Conservation (phyloP, 2,797 vertebrate genomes). For the Neomorphus geoffroyi region DNA sequence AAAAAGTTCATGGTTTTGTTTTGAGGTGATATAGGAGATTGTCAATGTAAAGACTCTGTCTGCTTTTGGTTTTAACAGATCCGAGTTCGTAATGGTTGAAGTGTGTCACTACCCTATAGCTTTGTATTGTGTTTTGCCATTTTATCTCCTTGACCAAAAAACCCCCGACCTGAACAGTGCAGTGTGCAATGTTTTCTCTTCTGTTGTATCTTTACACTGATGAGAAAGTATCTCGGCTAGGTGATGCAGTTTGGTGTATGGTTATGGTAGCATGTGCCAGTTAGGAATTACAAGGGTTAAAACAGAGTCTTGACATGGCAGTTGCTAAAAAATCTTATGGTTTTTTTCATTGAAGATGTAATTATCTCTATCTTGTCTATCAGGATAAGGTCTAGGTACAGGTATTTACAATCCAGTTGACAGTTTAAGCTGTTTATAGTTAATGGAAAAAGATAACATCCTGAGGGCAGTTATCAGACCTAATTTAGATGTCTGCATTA, state of each 20-base stretch:
- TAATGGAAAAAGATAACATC: background rate
- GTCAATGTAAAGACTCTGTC: background rate
- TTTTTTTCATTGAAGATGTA: background rate
- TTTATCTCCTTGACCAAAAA: background rate
- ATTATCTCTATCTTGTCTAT: background rate
- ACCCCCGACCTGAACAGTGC: background rate
- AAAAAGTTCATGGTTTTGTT: background rate
- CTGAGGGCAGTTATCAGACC: background rate
- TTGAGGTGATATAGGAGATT: background rate
- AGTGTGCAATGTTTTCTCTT: background rate
- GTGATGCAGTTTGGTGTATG: background rate
- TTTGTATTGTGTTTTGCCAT: background rate
- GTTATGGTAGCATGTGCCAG: background rate
- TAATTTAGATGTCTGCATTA: background rate
- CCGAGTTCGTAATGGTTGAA: background rate
- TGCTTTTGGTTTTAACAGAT: background rate
- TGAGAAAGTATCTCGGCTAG: background rate
- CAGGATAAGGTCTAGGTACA: background rate
- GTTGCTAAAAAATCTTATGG: background rate
- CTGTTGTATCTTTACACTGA: background rate
- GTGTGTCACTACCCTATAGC: background rate
- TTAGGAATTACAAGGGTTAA: background rate
- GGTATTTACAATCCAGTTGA: background rate
- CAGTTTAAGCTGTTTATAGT: conserved; percentile 6
- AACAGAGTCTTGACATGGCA: background rate